phyloP scores from a whole-genome alignment of 2,888 invertebrate genomes.

The Boloria euphrosyne region DNA sequence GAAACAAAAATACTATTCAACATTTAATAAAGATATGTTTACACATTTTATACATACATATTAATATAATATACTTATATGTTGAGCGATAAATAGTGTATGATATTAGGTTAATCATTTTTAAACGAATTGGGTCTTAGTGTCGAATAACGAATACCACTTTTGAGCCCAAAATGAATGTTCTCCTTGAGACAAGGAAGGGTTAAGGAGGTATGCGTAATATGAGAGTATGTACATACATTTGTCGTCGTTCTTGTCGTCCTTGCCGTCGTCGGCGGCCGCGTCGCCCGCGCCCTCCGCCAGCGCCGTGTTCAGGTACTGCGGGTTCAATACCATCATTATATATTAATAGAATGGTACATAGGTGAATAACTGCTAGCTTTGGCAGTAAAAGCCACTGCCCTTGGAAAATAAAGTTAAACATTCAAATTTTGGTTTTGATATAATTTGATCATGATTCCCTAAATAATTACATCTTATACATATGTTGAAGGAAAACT shows the following conservation, averaged over 20 bases:
- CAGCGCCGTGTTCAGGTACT: conserved; percentile 54
- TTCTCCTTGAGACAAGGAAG: not conserved
- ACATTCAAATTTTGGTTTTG: no score
- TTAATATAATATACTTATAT: not conserved
- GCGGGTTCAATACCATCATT: not conserved
- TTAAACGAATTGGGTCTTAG: no score
- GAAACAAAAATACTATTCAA: conserved; percentile 6
- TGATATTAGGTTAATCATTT: not conserved
- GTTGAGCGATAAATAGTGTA: not conserved
- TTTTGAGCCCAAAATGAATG: not conserved
- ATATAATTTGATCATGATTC: no score
- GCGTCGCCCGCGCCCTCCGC: conserved; percentile 73
- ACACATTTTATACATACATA: not conserved
- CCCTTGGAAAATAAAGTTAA: no score
- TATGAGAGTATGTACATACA: conserved; percentile 51
- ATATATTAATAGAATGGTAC: no score
- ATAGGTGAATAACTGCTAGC: no score
- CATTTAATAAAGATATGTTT: not conserved
- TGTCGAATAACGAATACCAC: no score
- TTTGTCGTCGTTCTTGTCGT: conserved; percentile 67
- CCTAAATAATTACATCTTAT: no score
- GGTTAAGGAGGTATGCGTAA: not conserved
- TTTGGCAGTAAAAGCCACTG: no score
- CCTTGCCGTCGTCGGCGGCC: conserved; percentile 61
- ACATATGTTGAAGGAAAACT: no score